These are phyloP conservation scores for Graptemys geographica DNA, from an alignment of 2,797 vertebrate species.

Conservation along the genomic window DNA sequence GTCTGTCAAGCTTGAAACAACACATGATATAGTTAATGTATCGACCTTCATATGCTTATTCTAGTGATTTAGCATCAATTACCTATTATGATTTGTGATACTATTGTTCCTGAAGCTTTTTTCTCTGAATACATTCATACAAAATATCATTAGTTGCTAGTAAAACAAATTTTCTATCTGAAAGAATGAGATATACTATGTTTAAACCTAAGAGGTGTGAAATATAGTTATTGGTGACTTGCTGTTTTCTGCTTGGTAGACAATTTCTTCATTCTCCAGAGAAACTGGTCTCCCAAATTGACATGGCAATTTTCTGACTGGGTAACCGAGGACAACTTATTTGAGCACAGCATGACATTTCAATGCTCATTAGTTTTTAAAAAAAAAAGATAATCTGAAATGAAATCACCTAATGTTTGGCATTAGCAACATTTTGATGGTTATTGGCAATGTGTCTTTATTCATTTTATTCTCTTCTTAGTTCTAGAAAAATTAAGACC, in stretches of 20 bases:
- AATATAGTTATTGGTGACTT: neutral
- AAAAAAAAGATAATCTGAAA: constrained; percentile 57
- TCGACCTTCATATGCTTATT: accelerated
- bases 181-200: neutral
- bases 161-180: neutral
- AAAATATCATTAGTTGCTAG: neutral
- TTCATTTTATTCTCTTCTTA: neutral
- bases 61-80: neutral
- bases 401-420: constrained; percentile 27
- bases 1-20: neutral
- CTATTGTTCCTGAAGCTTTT: neutral
- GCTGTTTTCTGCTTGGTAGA: constrained; percentile 41
- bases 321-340: constrained; percentile 23
- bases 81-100: neutral
- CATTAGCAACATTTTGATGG: neutral
- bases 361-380: constrained; percentile 47
- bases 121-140: neutral
- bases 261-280: constrained; percentile 37
- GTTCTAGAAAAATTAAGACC: neutral
- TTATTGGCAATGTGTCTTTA: constrained; percentile 1
- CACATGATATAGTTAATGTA: neutral
- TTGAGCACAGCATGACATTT: constrained; percentile 47
- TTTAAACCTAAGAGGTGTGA: constrained; percentile 25
- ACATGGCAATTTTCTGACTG: constrained; percentile 58
- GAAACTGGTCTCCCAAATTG: constrained; percentile 54